Conservation (phyloP, 2,797 vertebrate genomes). For the Anniella stebbinsi region DNA sequence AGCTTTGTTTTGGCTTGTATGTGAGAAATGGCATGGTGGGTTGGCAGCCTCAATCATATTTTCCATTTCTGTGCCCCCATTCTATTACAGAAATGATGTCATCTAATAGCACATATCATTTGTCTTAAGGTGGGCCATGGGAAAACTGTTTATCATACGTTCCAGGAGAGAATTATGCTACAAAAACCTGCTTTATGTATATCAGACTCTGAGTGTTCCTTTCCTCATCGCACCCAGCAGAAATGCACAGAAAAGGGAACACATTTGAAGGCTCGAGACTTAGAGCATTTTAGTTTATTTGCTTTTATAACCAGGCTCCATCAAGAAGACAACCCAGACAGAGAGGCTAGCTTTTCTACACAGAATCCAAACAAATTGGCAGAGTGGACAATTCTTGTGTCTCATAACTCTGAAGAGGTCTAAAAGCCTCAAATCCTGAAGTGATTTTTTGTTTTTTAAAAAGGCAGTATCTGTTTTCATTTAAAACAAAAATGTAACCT, state of each 20-base stretch:
- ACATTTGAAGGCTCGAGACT: background rate
- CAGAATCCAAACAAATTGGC: slow-evolving; percentile 26
- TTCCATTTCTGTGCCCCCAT: slow-evolving; percentile 9
- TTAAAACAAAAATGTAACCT: background rate
- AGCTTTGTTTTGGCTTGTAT: background rate
- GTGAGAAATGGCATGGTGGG: background rate
- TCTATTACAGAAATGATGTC: slow-evolving; percentile 5
- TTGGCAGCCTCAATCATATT: background rate
- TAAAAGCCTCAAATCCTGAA: background rate
- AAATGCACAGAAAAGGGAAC: background rate
- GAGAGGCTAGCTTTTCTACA: background rate
- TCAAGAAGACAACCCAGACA: slow-evolving; percentile 1
- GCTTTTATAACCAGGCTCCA: background rate
- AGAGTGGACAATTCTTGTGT: background rate
- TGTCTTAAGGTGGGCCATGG: background rate
- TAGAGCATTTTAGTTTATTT: slow-evolving; percentile 11
- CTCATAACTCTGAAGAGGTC: background rate
- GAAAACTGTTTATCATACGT: slow-evolving; percentile 14
- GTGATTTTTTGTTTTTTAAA: background rate
- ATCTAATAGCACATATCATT: background rate
- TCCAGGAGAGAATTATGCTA: background rate
- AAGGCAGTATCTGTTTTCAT: slow-evolving; percentile 11
- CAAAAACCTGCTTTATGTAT: slow-evolving; percentile 16
- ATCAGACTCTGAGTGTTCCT: background rate
- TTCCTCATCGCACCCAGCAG: background rate